Conservation (phyloP, 2,888 invertebrate species). For the Microchrysa polita region DNA sequence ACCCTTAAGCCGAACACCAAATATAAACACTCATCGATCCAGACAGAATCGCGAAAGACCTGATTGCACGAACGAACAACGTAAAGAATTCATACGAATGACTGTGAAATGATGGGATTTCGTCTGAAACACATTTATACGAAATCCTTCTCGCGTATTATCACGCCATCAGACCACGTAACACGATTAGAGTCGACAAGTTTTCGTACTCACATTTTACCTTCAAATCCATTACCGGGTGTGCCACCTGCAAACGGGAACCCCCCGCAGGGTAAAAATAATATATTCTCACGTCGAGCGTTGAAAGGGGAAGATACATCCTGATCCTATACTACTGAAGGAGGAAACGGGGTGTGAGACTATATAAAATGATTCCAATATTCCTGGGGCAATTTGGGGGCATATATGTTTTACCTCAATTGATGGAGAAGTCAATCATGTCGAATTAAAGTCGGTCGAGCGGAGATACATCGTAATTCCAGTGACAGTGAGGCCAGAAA, state of each 20-base stretch:
- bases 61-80: no score
- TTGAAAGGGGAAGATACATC: no score
- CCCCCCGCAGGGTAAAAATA: not conserved
- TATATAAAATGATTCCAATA: no score
- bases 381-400: no score
- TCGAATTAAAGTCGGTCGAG: no score
- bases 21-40: not conserved
- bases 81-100: not conserved
- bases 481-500: no score
- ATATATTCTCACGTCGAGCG: not conserved
- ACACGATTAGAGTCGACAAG: not conserved
- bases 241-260: not conserved
- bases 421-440: no score
- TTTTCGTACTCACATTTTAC: not conserved
- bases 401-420: no score
- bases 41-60: not conserved
- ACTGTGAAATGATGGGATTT: not conserved
- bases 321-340: no score
- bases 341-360: no score
- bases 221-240: not conserved
- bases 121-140: not conserved
- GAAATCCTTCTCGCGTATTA: not conserved
- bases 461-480: no score
- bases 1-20: not conserved
- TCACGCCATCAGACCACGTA: slow-evolving; percentile 1